Percentiles rank a stretch among this genome's conserved stretches.
These are phyloP conservation scores for Dryocosmus kuriphilus DNA, from an alignment of 2,888 invertebrate species.

Conservation along the genomic window DNA sequence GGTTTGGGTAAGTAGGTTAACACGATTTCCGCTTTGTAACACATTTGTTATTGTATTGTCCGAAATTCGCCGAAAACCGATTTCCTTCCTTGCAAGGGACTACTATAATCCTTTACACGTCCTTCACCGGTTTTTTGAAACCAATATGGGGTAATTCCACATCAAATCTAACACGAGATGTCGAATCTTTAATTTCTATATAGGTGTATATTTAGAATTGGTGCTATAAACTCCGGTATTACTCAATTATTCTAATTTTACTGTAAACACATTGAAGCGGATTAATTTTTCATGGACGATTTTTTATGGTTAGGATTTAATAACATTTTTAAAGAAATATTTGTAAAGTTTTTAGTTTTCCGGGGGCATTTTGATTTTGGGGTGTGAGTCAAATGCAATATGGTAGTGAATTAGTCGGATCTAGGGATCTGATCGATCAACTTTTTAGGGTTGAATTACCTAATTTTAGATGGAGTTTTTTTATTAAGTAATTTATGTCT, in stretches of 20 bases:
- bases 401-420: neutral
- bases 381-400: constrained; percentile 12
- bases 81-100: neutral
- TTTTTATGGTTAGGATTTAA: neutral
- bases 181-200: constrained; percentile 6
- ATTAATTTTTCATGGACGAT: neutral
- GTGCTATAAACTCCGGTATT: constrained; percentile 31
- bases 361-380: neutral
- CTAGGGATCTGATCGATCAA: neutral
- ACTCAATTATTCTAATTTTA: constrained; percentile 28
- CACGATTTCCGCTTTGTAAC: constrained; percentile 36
- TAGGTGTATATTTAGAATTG: constrained; percentile 9
- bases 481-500: neutral
- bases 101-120: neutral
- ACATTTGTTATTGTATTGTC: constrained; percentile 31
- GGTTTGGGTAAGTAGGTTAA: constrained; percentile 48
- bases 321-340: neutral
- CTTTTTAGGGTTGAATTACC: neutral
- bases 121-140: neutral
- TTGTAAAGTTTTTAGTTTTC: neutral
- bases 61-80: constrained; percentile 5
- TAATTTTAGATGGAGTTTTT: neutral
- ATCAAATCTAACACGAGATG: neutral
- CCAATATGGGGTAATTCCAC: neutral
- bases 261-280: constrained; percentile 11